These are phyloP conservation scores for Amitus sp. DNA, from an alignment of 2,888 invertebrate species.

Conservation along the genomic window DNA sequence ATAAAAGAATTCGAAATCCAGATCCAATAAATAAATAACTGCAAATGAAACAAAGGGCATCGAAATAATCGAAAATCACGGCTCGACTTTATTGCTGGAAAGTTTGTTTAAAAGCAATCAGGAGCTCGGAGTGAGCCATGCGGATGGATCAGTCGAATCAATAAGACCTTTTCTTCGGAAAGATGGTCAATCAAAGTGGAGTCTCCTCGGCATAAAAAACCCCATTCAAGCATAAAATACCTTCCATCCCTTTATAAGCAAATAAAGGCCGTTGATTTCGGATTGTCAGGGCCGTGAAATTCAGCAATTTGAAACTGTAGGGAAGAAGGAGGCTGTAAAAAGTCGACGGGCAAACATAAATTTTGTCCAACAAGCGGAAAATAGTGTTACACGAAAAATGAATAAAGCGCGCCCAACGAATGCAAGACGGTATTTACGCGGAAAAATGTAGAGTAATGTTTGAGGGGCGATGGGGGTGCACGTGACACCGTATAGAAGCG, in stretches of 20 bases:
- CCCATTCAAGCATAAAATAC: conserved; percentile 43
- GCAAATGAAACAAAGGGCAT: no score
- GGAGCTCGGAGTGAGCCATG: conserved; percentile 47
- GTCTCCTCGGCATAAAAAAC: conserved; percentile 47
- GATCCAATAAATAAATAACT: no score
- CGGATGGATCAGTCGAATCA: conserved; percentile 55
- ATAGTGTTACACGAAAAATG: not conserved
- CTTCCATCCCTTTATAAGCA: conserved; percentile 38
- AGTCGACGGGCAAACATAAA: no score
- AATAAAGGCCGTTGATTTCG: conserved; percentile 33
- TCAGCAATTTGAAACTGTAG: not conserved
- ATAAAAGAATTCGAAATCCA: no score
- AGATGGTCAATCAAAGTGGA: conserved; percentile 51
- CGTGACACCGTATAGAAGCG: conserved; percentile 48
- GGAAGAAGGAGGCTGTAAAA: not conserved
- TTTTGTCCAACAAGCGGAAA: no score
- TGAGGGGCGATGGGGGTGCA: conserved; percentile 32
- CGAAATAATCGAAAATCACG: conserved; percentile 19
- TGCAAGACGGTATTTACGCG: not conserved
- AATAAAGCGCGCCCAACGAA: not conserved
- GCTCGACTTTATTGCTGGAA: not conserved
- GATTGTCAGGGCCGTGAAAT: not conserved
- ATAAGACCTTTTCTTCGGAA: conserved; percentile 48
- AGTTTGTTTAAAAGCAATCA: conserved; percentile 29
- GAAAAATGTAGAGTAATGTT: conserved; percentile 23